Conservation (phyloP, 2,113 vertebrate species). For the Tinamus guttatus region DNA sequence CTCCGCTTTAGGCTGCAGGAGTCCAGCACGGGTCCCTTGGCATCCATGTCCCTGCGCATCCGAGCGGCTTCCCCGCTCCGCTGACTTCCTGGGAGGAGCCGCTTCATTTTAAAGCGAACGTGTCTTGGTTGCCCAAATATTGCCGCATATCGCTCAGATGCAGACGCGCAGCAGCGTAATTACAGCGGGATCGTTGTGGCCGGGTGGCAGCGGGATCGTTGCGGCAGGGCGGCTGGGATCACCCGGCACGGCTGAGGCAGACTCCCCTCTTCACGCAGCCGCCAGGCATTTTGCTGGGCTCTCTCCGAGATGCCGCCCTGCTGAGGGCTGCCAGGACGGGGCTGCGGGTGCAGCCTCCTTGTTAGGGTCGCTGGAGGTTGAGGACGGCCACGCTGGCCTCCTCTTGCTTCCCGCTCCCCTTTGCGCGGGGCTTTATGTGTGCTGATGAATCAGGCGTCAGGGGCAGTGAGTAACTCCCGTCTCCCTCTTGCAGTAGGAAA, state of each 20-base stretch:
- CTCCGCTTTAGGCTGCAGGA: not conserved
- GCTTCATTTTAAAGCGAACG: not conserved
- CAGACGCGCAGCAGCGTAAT: fast-evolving
- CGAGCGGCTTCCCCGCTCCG: fast-evolving
- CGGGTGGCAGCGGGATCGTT: not conserved
- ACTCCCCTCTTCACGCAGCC: not conserved
- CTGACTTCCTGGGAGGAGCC: conserved; percentile 66
- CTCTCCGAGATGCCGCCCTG: no score
- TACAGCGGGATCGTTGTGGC: not conserved
- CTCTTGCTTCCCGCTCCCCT: not conserved
- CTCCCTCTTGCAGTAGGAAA: conserved; percentile 16
- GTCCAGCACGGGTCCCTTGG: not conserved
- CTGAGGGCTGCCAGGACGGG: no score
- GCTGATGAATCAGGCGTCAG: not conserved
- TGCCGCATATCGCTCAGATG: not conserved
- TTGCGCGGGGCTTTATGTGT: not conserved
- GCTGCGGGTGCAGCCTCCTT: no score
- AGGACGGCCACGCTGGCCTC: not conserved
- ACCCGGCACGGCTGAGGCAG: not conserved
- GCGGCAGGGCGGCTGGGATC: not conserved
- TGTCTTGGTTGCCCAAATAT: not conserved
- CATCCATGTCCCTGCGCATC: fast-evolving
- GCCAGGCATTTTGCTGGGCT: not conserved
- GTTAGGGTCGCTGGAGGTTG: not conserved
- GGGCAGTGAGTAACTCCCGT: not conserved